Base-by-base conservation (phyloP, 2,797 vertebrate species). In the Heteromormyrus szaboi region DNA sequence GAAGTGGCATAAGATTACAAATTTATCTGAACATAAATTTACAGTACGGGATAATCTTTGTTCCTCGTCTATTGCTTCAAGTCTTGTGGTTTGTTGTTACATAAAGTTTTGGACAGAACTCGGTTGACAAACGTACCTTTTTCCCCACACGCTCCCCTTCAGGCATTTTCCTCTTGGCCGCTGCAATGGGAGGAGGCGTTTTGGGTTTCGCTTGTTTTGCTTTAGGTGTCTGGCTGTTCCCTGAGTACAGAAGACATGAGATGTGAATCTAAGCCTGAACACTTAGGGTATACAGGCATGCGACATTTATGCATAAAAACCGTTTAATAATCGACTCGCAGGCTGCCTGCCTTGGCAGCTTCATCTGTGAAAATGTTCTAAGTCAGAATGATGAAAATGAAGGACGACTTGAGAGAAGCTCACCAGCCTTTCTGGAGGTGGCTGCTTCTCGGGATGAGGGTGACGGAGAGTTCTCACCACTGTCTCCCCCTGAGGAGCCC, bases 401-500 rank as follows among this genome's bases (percentile, higher is more conserved):
- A 86, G 19, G 50, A 33, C 46, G 54, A 65, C 12, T 29, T 85
- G 50, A 37, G 37, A 22, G 48, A 85, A 8, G 87, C 95, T 94
- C 37, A 96, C 96, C 91, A 6, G 92, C 91, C 91, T 94, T 96
- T 79, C 92, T 96, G 54, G 94, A 65, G 0, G 91, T 50, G 9
- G 92, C 89, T 0, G 89, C 54, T 54, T 91, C 92, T 2, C 17
- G 92, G 59, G 97, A 91, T 0, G 94, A 93, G 46, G 96, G 89
- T 0, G 94, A 92, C 0, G 95, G 96, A 0, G 97, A 97, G 91
- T 92, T 95, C 2, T 96, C 96, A 4, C 96, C 96, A 0, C 96
- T 98, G 93, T 98, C 97, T 0, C 97, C 95, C 72, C 95, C 96
- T 0, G 97, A 95, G 0, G 97, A 98, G 84, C 95, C 94, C 51